Conservation (phyloP, 2,888 invertebrate genomes). For the Myopa testacea region DNA sequence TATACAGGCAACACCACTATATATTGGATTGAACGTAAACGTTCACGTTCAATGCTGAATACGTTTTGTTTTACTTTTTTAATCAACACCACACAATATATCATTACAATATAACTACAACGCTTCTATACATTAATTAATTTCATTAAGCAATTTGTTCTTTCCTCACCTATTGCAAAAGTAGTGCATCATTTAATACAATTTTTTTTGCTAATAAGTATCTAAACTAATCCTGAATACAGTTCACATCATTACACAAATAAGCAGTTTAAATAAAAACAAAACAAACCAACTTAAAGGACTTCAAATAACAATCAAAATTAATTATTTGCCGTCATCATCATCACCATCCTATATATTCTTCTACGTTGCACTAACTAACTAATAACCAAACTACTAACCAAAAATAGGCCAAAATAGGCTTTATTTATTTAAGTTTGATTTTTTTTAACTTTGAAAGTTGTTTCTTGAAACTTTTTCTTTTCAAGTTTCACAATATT, state of each 20-base stretch:
- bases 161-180: not conserved
- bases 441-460: constrained; percentile 43
- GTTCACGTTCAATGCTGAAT: not conserved
- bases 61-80: not conserved
- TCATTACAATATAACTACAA: not conserved
- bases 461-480: constrained; percentile 43
- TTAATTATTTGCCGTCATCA: not conserved
- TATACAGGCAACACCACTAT: no score
- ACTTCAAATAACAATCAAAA: not conserved
- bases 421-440: constrained; percentile 28
- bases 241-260: no score
- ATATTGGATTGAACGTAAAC: not conserved
- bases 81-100: not conserved
- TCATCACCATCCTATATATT: constrained; percentile 1
- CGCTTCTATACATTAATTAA: not conserved
- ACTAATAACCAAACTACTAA: not conserved
- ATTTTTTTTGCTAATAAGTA: not conserved
- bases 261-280: no score
- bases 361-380: not conserved
- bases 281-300: not conserved
- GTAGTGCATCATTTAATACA: not conserved
- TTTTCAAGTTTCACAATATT: constrained; percentile 37
- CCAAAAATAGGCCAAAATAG: constrained; percentile 40
- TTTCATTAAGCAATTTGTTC: not conserved
- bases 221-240: no score